These are phyloP conservation scores for Mnemiopsis leidyi DNA, from an alignment of 37 sponge, comb jelly and placozoan genomes.

Conservation along the genomic window DNA sequence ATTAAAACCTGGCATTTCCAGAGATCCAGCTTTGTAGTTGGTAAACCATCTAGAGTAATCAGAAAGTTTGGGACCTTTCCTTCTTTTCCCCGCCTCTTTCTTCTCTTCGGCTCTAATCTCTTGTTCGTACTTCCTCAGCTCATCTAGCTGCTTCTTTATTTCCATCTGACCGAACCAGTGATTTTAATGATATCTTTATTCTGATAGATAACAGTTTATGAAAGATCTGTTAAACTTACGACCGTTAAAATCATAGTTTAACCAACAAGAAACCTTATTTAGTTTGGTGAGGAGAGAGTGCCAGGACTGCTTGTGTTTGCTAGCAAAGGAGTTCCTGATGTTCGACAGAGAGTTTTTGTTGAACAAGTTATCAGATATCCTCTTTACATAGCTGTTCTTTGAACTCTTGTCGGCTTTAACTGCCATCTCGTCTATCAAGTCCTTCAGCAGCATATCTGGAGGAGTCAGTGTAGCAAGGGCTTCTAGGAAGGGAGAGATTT, in stretches of 20 bases:
- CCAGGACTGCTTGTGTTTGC: conserved; percentile 38
- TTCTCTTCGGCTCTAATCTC: background rate
- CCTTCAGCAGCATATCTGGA: conserved; percentile 51
- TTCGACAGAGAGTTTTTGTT: conserved; percentile 3
- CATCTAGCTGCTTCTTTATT: conserved; percentile 26
- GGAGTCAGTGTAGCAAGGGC: conserved; percentile 47
- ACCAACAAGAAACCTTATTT: background rate
- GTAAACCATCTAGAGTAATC: conserved; percentile 22
- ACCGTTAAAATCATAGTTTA: background rate
- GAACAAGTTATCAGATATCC: background rate
- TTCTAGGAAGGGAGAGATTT: background rate
- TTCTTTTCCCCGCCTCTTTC: background rate
- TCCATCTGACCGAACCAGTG: background rate
- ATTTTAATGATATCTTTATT: too few relatives aligned
- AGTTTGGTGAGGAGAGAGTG: background rate
- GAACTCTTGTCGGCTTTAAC: background rate
- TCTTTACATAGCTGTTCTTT: background rate
- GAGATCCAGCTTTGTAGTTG: conserved; percentile 70
- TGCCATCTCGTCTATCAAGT: conserved; percentile 37
- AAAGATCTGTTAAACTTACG: too few relatives aligned
- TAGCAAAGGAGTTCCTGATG: conserved; percentile 9
- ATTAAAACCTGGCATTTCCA: conserved; percentile 17
- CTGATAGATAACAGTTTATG: too few relatives aligned
- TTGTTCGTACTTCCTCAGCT: background rate
- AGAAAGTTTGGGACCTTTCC: background rate